Percentiles rank a stretch among this genome's conserved stretches.
These are phyloP conservation scores for Nothocercus julius DNA, from an alignment of 2,113 vertebrate species.

Conservation along the genomic window DNA sequence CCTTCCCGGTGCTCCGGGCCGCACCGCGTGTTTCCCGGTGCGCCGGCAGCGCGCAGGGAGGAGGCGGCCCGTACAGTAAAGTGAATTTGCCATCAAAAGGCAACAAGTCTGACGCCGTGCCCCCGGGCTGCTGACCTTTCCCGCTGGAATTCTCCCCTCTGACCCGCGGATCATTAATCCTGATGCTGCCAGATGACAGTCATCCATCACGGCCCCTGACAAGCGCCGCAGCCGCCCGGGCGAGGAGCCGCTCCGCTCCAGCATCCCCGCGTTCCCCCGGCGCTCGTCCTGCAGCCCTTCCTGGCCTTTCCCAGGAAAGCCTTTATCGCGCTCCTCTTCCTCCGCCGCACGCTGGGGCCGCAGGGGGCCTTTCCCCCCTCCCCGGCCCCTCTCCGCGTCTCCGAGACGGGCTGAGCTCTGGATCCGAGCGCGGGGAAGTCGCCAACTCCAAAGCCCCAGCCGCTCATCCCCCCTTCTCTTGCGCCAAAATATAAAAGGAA, in stretches of 20 bases:
- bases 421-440: not conserved
- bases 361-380: conserved; percentile 3
- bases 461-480: rapidly evolving
- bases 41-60: not conserved
- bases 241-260: conserved; percentile 49
- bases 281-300: conserved; percentile 74
- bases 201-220: conserved; percentile 84
- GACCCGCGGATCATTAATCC: conserved; percentile 84
- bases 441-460: rapidly evolving
- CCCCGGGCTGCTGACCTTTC: conserved; percentile 78
- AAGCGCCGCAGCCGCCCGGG: conserved; percentile 67
- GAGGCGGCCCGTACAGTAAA: conserved; percentile 70
- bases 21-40: not conserved
- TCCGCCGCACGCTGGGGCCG: not conserved
- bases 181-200: conserved; percentile 82
- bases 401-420: not conserved
- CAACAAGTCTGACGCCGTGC: conserved; percentile 78
- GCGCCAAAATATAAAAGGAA: rapidly evolving
- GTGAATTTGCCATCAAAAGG: conserved; percentile 77
- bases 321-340: conserved; percentile 52
- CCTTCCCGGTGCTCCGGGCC: not conserved
- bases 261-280: conserved; percentile 51
- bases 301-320: conserved; percentile 75
- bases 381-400: not conserved
- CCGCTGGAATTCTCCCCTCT: conserved; percentile 83